phyloP scores from a whole-genome alignment of 2,113 vertebrate species.

The Anser brachyrhynchus region DNA sequence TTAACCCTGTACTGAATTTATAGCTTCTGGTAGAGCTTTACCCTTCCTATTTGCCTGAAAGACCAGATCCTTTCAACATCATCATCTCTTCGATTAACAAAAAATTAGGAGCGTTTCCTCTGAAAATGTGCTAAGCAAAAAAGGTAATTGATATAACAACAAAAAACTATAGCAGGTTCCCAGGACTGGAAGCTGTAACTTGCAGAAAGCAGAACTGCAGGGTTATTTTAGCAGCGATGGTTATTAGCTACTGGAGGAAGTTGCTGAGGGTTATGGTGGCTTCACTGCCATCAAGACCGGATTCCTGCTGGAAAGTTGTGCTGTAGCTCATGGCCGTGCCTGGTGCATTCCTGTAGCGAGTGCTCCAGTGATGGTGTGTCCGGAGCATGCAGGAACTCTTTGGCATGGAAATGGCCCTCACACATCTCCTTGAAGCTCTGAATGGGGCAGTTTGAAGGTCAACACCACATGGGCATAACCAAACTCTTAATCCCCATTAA shows the following conservation, averaged over 20 bases:
- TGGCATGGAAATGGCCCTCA: not conserved
- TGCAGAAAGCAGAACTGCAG: not conserved
- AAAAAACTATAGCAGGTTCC: not conserved
- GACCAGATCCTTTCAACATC: not conserved
- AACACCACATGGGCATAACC: not conserved
- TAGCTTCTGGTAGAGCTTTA: not conserved
- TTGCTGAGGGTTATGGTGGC: not conserved
- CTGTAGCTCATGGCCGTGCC: accelerated
- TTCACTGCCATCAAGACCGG: not conserved
- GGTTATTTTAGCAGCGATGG: not conserved
- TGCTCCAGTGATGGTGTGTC: not conserved
- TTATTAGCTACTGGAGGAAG: not conserved
- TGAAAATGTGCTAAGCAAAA: not conserved
- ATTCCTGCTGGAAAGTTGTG: not conserved
- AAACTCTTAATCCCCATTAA: not conserved
- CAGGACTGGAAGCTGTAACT: not conserved
- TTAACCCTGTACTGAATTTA: not conserved
- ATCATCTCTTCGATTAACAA: not conserved
- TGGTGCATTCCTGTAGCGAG: accelerated
- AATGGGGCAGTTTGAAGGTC: not conserved
- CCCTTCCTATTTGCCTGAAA: not conserved
- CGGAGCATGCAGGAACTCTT: not conserved
- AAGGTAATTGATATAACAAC: not conserved
- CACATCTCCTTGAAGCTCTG: not conserved
- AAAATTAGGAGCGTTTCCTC: not conserved